phyloP scores from a whole-genome alignment of 2,113 vertebrate species.

The Pseudorhombus dupliciocellatus region DNA sequence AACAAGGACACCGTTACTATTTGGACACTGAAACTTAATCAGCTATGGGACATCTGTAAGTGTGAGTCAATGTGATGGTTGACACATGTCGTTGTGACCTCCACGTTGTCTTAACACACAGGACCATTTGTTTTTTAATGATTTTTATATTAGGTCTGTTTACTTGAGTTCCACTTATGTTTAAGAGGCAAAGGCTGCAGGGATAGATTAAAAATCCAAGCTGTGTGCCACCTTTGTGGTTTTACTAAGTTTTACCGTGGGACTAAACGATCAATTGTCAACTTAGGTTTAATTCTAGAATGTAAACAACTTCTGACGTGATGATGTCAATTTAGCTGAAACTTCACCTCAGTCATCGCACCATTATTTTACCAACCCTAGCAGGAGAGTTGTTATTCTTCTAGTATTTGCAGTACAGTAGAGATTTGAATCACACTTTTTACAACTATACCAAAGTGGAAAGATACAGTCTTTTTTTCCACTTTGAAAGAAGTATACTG shows the following conservation, averaged over 20 bases:
- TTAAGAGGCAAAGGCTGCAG: background rate
- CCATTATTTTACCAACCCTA: background rate
- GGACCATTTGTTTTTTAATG: constrained; percentile 10
- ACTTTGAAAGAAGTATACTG: background rate
- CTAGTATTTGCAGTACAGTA: too few species aligned
- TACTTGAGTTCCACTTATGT: constrained; percentile 11
- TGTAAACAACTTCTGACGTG: constrained; percentile 12
- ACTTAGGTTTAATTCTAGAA: constrained; percentile 7
- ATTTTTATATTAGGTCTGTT: constrained; percentile 20
- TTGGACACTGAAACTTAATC: constrained; percentile 34
- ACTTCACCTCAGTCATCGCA: background rate
- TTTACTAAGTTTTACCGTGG: constrained; percentile 18
- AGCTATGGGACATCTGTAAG: constrained; percentile 34
- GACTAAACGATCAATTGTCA: background rate
- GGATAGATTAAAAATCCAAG: constrained; percentile 15
- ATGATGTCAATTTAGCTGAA: constrained; percentile 6
- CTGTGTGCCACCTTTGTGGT: constrained; percentile 6
- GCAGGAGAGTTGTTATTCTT: background rate
- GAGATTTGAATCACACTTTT: background rate
- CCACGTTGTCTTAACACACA: constrained; percentile 5
- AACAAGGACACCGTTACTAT: constrained; percentile 29
- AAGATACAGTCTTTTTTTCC: background rate
- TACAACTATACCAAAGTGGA: background rate
- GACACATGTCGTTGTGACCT: constrained; percentile 47
- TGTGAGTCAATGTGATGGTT: constrained; percentile 44